Conservation (phyloP, 2,797 vertebrate species). For the Parauchenoglanis ngamensis region DNA sequence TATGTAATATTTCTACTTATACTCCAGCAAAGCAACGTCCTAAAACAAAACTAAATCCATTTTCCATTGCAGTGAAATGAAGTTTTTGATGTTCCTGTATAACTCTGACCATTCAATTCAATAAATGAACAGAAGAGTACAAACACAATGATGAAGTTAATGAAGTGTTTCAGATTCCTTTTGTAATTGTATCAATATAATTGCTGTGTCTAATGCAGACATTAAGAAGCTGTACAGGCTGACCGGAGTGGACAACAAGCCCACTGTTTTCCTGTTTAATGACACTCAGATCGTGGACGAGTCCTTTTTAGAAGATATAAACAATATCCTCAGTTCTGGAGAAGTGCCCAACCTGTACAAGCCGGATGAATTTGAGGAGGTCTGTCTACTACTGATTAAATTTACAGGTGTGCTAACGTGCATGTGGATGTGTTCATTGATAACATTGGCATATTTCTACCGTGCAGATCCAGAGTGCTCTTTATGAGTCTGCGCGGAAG, state of each 20-base stretch:
- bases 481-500: slow-evolving; percentile 76
- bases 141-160: neutral
- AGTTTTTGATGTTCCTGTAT: neutral
- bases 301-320: slow-evolving; percentile 87
- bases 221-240: slow-evolving; percentile 85
- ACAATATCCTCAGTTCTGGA: slow-evolving; percentile 88
- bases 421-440: neutral
- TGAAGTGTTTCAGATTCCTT: slow-evolving; percentile 1
- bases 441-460: slow-evolving; percentile 6
- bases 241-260: slow-evolving; percentile 82
- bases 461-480: slow-evolving; percentile 75
- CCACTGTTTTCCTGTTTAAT: slow-evolving; percentile 85
- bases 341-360: slow-evolving; percentile 91
- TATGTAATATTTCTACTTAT: neutral
- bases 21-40: neutral
- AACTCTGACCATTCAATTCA: slow-evolving; percentile 22
- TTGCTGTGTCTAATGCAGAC: slow-evolving; percentile 69
- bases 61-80: neutral
- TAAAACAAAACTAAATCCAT: neutral
- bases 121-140: neutral
- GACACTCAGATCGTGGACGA: slow-evolving; percentile 85
- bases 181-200: slow-evolving; percentile 18
- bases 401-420: neutral
- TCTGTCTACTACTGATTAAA: slow-evolving; percentile 57
- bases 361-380: slow-evolving; percentile 86